Evolutionary conservation across 2,888 invertebrate species (phyloP).

Genomic region (Drosophila niveifrons): DNA sequence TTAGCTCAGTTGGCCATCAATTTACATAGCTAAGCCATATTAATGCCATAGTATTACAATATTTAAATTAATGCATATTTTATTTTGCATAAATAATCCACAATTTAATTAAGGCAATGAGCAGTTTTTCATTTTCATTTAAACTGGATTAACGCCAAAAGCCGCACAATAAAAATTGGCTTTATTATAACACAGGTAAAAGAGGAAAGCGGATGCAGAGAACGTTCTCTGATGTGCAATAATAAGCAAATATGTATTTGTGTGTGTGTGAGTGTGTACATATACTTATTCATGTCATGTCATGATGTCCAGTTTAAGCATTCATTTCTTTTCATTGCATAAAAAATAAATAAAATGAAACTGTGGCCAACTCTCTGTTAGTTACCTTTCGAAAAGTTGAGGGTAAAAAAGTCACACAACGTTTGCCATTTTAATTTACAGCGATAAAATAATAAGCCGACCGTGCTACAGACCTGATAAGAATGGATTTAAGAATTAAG

Average conservation of each 20-base stretch:
- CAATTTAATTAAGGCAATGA: slow-evolving; percentile 76
- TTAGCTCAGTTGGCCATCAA: slow-evolving; percentile 41
- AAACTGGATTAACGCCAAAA: slow-evolving; percentile 63
- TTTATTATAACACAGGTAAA: slow-evolving; percentile 32
- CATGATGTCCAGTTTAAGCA: slow-evolving; percentile 24
- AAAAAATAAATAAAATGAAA: slow-evolving; percentile 3
- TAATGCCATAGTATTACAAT: slow-evolving; percentile 68
- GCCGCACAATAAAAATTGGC: slow-evolving; percentile 60
- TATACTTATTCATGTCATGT: slow-evolving; percentile 36
- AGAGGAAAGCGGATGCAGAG: background rate
- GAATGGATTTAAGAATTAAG: slow-evolving; percentile 78
- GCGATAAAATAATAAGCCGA: slow-evolving; percentile 67
- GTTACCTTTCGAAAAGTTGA: slow-evolving; percentile 11
- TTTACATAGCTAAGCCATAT: slow-evolving; percentile 67
- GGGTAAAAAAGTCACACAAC: slow-evolving; percentile 9
- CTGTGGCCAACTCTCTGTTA: slow-evolving; percentile 13
- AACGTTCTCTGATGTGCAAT: background rate
- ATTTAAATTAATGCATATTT: slow-evolving; percentile 67
- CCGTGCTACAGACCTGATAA: slow-evolving; percentile 53
- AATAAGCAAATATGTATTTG: slow-evolving; percentile 6
- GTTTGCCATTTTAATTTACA: slow-evolving; percentile 63
- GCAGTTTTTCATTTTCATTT: slow-evolving; percentile 55
- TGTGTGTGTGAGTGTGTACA: slow-evolving; percentile 15
- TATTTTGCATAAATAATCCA: slow-evolving; percentile 72
- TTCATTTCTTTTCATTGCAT: slow-evolving; percentile 32